Percentiles rank a stretch among this genome's conserved stretches.
These are phyloP conservation scores for Rotaria magnacalcarata DNA, from an alignment of 2,888 invertebrate genomes.

Conservation along the genomic window DNA sequence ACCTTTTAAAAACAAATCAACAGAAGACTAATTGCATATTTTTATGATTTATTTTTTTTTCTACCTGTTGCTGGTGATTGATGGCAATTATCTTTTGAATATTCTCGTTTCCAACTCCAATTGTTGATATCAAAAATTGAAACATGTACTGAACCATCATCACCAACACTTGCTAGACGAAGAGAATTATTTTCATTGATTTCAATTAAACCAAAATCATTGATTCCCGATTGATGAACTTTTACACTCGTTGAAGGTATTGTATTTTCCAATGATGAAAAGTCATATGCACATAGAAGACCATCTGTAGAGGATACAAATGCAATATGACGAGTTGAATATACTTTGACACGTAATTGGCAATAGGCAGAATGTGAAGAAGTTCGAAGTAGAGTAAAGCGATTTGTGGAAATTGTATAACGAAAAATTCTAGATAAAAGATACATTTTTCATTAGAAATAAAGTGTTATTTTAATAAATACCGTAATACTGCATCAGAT, in stretches of 20 bases:
- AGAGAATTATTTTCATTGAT: background rate
- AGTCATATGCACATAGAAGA: background rate
- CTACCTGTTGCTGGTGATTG: conserved; percentile 6
- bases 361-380: background rate
- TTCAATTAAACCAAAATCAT: background rate
- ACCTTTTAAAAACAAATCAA: background rate
- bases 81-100: background rate
- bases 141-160: conserved; percentile 19
- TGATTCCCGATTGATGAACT: conserved; percentile 6
- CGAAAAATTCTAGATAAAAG: background rate
- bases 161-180: conserved; percentile 18
- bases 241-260: background rate
- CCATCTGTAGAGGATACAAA: background rate
- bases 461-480: background rate
- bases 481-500: conserved; percentile 5
- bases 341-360: background rate
- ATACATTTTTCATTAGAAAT: background rate
- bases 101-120: background rate
- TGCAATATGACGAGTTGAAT: background rate
- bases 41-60: background rate
- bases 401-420: background rate
- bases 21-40: no score
- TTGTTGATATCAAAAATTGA: background rate
- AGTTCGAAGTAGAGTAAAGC: background rate
- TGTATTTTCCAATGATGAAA: background rate